These are phyloP conservation scores for Equus przewalskii DNA, from an alignment of 2,113 vertebrate species.

Conservation along the genomic window DNA sequence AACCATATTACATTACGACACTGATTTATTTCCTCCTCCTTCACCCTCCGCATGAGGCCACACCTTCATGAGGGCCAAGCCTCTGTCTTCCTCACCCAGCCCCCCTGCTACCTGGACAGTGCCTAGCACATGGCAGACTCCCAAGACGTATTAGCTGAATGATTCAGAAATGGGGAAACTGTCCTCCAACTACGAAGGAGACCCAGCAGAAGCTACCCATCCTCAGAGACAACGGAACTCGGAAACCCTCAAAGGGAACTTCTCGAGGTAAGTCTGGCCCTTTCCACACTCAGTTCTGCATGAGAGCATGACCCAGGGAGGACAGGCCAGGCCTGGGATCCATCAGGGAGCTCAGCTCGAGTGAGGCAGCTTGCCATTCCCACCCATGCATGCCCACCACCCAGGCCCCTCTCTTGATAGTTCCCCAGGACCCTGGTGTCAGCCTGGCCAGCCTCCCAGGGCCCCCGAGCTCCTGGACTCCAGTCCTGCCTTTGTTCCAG, in stretches of 20 bases:
- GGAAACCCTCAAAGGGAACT: background rate
- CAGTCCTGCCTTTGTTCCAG: background rate
- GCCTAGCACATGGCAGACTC: accelerated
- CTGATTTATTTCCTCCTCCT: background rate
- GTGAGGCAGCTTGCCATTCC: no score
- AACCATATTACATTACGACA: no score
- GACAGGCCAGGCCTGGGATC: no score
- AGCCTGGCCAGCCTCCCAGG: background rate
- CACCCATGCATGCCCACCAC: background rate
- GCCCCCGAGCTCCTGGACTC: no score
- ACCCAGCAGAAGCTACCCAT: background rate
- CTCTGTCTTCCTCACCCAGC: background rate
- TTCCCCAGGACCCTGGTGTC: background rate
- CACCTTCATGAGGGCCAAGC: background rate
- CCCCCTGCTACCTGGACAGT: accelerated
- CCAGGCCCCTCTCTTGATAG: background rate
- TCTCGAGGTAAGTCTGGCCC: background rate
- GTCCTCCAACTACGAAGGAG: background rate
- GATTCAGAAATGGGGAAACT: background rate
- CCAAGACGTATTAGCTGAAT: no score
- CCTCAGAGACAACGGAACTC: background rate
- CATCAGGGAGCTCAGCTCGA: no score
- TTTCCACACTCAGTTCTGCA: accelerated
- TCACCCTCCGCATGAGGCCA: accelerated
- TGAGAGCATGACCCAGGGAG: accelerated